Percentiles rank a stretch among this genome's conserved stretches.
Evolutionary conservation across 2,113 vertebrate genomes (phyloP).

Genomic region (Ictidomys tridecemlineatus): DNA sequence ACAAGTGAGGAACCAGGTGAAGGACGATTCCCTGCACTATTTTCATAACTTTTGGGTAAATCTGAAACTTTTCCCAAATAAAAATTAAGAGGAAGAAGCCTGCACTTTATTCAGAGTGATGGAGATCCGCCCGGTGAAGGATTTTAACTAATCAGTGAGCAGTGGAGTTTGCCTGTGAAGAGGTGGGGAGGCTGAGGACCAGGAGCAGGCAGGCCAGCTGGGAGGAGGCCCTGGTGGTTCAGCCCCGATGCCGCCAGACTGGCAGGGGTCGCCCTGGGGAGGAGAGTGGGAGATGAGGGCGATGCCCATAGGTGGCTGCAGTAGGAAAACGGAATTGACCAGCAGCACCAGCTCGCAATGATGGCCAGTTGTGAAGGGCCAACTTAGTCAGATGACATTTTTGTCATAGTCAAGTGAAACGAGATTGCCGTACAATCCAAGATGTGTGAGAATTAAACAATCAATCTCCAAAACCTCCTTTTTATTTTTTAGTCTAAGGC

Average conservation of each 20-base stretch:
- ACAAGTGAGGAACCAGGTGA: background rate
- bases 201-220: fast-evolving
- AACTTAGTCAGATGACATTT: background rate
- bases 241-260: background rate
- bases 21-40: background rate
- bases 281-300: fast-evolving
- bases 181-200: too few species aligned
- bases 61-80: background rate
- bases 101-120: background rate
- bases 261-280: too few species aligned
- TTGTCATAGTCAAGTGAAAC: background rate
- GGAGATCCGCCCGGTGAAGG: too few species aligned
- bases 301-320: too few species aligned
- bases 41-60: background rate
- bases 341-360: too few species aligned
- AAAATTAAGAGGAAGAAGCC: background rate
- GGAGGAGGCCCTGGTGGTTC: background rate
- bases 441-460: background rate
- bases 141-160: background rate
- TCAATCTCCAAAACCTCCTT: background rate
- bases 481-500: background rate
- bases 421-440: background rate
- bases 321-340: too few species aligned
- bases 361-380: background rate
- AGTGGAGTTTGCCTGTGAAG: fast-evolving